A percentile compares a stretch with the other conserved stretches of the same genome.
These are phyloP conservation scores for Tragelaphus strepsiceros DNA, from an alignment of 2,113 vertebrate genomes.

Conservation along the genomic window DNA sequence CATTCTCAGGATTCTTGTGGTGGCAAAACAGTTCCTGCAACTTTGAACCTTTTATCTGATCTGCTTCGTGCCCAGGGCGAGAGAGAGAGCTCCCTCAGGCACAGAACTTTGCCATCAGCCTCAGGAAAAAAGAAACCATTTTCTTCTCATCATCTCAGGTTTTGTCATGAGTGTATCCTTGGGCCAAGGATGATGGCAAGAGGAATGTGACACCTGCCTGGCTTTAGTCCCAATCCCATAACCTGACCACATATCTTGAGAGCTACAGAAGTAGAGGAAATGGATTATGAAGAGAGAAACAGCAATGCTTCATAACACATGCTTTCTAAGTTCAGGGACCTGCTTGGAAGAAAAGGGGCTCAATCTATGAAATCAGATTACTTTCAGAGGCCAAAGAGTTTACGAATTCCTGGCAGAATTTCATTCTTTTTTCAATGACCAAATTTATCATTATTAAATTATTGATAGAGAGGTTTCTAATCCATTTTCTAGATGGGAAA, in stretches of 20 bases:
- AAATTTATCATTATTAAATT: neutral
- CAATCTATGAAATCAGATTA: neutral
- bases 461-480: neutral
- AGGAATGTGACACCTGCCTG: neutral
- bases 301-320: rapidly evolving
- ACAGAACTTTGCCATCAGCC: neutral
- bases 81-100: neutral
- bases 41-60: neutral
- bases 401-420: neutral
- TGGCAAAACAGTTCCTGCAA: neutral
- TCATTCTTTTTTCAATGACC: neutral
- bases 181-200: neutral
- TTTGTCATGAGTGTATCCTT: neutral
- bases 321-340: neutral
- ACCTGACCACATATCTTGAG: neutral
- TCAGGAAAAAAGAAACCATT: neutral
- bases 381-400: neutral
- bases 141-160: neutral
- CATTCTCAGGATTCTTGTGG: neutral
- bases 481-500: neutral
- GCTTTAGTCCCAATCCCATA: neutral
- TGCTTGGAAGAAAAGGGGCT: neutral
- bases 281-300: neutral
- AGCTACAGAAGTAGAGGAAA: neutral
- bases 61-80: neutral